A percentile compares a stretch with the other conserved stretches of the same genome.
Conservation (phyloP, 2,888 invertebrate genomes). For the Oxyteleia sp. region DNA sequence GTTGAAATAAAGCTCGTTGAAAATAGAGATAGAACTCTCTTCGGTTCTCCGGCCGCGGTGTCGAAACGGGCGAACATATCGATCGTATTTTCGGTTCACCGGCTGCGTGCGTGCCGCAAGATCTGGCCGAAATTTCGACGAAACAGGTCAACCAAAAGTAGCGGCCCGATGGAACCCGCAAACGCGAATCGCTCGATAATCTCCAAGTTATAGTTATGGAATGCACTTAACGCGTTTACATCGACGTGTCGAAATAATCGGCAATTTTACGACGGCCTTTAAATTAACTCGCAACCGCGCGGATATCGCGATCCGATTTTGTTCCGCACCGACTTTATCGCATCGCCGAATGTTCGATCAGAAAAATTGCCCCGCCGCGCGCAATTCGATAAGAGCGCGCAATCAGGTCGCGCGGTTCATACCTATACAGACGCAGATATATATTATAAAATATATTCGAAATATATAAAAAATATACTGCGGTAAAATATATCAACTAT, state of each 20-base stretch:
- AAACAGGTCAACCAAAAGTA: slow-evolving; percentile 73
- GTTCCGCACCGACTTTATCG: too few species aligned
- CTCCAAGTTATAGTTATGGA: slow-evolving; percentile 59
- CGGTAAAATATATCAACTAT: too few species aligned
- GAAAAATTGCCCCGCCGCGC: slow-evolving; percentile 9
- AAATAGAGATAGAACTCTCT: slow-evolving; percentile 71
- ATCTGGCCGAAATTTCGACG: slow-evolving; percentile 67
- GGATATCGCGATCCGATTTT: slow-evolving; percentile 20
- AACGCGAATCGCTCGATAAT: slow-evolving; percentile 67
- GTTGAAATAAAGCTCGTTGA: slow-evolving; percentile 66
- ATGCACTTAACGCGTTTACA: slow-evolving; percentile 54
- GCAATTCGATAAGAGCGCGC: too few species aligned
- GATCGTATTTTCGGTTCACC: slow-evolving; percentile 72
- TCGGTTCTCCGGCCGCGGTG: slow-evolving; percentile 50
- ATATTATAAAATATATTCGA: too few species aligned
- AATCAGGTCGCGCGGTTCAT: too few species aligned
- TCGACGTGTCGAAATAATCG: too few species aligned
- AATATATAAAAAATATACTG: too few species aligned
- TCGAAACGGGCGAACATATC: slow-evolving; percentile 71
- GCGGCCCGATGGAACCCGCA: slow-evolving; percentile 56
- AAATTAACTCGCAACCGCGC: too few species aligned
- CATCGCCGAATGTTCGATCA: too few species aligned
- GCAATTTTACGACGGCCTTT: slow-evolving; percentile 34
- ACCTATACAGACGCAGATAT: too few species aligned
- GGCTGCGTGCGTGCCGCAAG: slow-evolving; percentile 71